Conservation (phyloP, 1,140 invertebrate genomes). For the Leptinotarsa undecemlineata region DNA sequence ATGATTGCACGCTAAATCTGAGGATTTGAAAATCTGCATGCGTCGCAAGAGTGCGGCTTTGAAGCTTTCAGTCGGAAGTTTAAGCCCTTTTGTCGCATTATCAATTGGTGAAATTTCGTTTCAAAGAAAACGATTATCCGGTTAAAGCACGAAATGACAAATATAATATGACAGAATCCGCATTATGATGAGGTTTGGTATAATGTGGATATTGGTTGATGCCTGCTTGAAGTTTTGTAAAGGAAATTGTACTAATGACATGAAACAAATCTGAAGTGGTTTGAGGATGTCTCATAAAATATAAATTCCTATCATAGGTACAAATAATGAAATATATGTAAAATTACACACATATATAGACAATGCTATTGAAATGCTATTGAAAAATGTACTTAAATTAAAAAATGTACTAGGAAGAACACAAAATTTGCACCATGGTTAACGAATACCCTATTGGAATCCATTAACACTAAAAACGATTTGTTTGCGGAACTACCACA, state of each 20-base stretch:
- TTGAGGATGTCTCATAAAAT: too few relatives aligned
- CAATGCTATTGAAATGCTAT: too few relatives aligned
- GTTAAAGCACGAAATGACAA: slow-evolving; percentile 5
- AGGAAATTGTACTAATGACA: neutral
- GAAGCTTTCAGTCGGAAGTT: slow-evolving; percentile 2
- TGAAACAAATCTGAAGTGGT: too few relatives aligned
- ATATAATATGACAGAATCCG: neutral
- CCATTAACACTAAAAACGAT: too few relatives aligned
- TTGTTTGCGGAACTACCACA: too few relatives aligned
- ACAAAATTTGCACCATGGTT: too few relatives aligned
- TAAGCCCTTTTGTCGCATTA: slow-evolving; percentile 2
- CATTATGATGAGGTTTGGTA: neutral
- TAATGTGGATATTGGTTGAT: neutral
- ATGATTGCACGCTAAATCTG: slow-evolving; percentile 50
- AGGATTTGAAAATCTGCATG: slow-evolving; percentile 54
- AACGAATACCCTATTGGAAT: too few relatives aligned
- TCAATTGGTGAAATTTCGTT: slow-evolving; percentile 1
- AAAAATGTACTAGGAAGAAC: too few relatives aligned
- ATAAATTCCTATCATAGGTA: too few relatives aligned
- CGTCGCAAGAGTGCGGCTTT: slow-evolving; percentile 34
- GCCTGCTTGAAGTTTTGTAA: neutral
- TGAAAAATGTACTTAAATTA: too few relatives aligned
- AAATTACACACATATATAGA: too few relatives aligned
- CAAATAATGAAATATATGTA: too few relatives aligned
- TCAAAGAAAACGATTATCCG: neutral